Evolutionary conservation across 2,888 invertebrate species (phyloP), one percentile per base, ranked within the genome.

Genomic region (Lithosia quadra): DNA sequence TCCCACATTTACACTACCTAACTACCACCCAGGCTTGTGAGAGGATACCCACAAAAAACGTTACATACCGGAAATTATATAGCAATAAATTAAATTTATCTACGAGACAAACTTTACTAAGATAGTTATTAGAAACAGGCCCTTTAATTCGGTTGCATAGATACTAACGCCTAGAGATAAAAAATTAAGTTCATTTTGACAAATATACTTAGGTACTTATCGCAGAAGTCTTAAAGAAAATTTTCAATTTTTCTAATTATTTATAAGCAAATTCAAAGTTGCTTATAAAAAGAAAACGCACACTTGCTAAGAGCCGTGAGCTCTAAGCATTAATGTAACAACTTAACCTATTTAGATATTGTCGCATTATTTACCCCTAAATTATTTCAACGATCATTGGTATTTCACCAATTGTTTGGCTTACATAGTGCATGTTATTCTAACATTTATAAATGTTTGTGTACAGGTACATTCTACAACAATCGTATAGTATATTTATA

Each of bases 341-440:
- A 86, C 89, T 92, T 90, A 92, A 77, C 87, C 92, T 93, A 94
- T 80, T 73, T 89, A 89, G 89, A 93, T 94, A 94, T 94, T 94
- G 94, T 94, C 94, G 85, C 91, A 85, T 92, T 86, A 84, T 89
- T 91, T 92, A 92, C 89, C 86, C 91, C 91, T 93, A 92, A 84
- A 82, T 84, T 85, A 76, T 69, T 74, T 71, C 84, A 80, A 73
- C 77, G 79, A 76, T 74, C 9, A 67, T 72, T 72, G 70, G 36
- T 63, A 76, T 66, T 33, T 64, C 57, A 34, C 53, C 68, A 61
- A 76, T 71, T 21, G 61, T 70, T 71, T 67, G 64, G 66, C 73
- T 76, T 75, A 73, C 63, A 68, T 69, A 78, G 70, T 76, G 85
- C 83, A 80, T 79, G 82, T 77, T 76, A 78, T 79, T 78, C 78